Evolutionary conservation across 1,140 invertebrate species (phyloP), one percentile per base, ranked within the genome.

Genomic region (Semibalanus balanoides): DNA sequence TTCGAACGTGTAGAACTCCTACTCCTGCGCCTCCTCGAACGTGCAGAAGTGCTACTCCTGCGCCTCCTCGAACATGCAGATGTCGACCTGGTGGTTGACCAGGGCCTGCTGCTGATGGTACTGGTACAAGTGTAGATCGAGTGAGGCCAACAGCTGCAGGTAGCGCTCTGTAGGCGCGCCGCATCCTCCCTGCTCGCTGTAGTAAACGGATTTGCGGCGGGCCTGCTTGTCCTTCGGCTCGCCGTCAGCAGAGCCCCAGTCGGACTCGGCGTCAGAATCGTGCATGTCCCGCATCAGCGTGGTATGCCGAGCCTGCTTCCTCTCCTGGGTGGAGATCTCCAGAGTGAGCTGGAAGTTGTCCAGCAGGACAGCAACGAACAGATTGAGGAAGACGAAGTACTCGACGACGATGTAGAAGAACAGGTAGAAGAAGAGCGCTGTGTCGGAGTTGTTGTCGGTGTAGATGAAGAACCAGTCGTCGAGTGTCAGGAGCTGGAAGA

Each of bases 321-420:
- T 7, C 51, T 64, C 51, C 51, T 64, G 51, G 7, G 51, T 64
- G 51, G 51, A 64, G 51, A 64, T 64, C 51, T 64, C 80, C 5
- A 82, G 74, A 28, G 82, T 77, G 25, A 82, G 70, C 51, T 83
- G 81, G 75, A 83, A 83, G 76, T 82, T 83, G 70, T 83, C 82
- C 11, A 83, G 82, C 74, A 83, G 74, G 25, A 83, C 82, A 31
- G 82, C 82, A 5, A 83, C 81, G 71, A 82, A 81, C 22, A 83
- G 75, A 76, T 83, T 83, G 25, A 83, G 76, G 77, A 83, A 82
- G 27, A 83, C 81, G 76, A 83, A 82, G 74, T 80, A 82, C 74
- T 83, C 82, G 31, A 81, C 77, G 11, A 83, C 76, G 69, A 82
- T 79, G 79, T 82, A 83, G 0, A 73, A 19, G 30, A 82, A 79